These are phyloP conservation scores for Lithobates sylvaticus DNA, from an alignment of 2,797 vertebrate species.

Conservation along the genomic window DNA sequence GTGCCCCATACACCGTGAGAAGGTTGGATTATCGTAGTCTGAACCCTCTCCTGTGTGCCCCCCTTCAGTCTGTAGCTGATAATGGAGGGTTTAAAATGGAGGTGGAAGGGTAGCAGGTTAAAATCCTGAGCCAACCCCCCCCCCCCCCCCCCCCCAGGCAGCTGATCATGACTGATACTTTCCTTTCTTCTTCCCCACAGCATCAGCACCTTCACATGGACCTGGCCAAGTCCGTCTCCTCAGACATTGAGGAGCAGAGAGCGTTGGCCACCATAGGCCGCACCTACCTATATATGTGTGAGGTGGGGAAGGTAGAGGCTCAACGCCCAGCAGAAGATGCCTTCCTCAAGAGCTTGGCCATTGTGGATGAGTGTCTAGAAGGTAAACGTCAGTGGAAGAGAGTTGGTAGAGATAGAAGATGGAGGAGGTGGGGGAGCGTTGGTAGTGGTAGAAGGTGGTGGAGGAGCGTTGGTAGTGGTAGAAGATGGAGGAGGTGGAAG, in stretches of 20 bases:
- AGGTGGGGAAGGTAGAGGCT: slow-evolving; percentile 77
- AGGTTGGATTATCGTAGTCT: background rate
- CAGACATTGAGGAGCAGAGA: slow-evolving; percentile 86
- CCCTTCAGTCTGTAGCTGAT: too few species aligned
- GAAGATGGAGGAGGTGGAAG: too few species aligned
- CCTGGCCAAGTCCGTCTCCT: slow-evolving; percentile 80
- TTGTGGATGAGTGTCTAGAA: slow-evolving; percentile 85
- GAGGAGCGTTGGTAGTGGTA: too few species aligned
- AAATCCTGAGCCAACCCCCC: too few species aligned
- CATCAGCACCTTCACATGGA: slow-evolving; percentile 87
- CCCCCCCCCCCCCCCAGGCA: too few species aligned
- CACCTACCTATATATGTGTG: slow-evolving; percentile 87
- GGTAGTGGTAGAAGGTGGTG: too few species aligned
- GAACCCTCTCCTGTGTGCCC: background rate
- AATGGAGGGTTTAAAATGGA: too few species aligned
- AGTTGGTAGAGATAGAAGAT: too few species aligned
- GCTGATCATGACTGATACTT: background rate
- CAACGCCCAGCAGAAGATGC: slow-evolving; percentile 81
- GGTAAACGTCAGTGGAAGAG: slow-evolving; percentile 70
- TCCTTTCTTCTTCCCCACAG: slow-evolving; percentile 68
- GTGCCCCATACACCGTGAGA: too few species aligned
- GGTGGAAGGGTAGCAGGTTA: too few species aligned
- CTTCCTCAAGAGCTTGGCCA: slow-evolving; percentile 84
- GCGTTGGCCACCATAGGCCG: slow-evolving; percentile 93
- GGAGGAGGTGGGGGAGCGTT: too few species aligned